Evolutionary conservation across 2,113 vertebrate species (phyloP).

Genomic region (Leucoraja erinaceus): DNA sequence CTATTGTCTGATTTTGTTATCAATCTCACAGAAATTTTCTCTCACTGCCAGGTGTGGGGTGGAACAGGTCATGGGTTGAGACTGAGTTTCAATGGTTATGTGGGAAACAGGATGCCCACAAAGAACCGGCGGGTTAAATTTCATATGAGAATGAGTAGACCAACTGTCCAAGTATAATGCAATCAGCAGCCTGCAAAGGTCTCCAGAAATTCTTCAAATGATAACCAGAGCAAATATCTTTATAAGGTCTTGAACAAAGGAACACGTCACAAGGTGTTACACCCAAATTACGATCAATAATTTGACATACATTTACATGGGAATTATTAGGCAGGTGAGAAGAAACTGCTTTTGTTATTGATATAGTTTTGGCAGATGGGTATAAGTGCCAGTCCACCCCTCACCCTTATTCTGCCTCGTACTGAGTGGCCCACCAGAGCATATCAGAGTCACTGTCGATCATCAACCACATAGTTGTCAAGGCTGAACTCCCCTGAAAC

Average conservation of each 20-base stretch:
- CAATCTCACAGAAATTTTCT: not conserved
- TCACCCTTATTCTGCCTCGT: too few relatives aligned
- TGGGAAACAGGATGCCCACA: not conserved
- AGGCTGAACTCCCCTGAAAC: too few relatives aligned
- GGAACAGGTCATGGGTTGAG: not conserved
- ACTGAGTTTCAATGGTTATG: not conserved
- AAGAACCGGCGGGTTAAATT: not conserved
- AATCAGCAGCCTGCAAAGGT: not conserved
- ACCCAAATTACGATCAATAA: not conserved
- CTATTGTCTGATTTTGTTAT: too few relatives aligned
- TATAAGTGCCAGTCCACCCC: too few relatives aligned
- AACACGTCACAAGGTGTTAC: too few relatives aligned
- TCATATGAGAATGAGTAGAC: not conserved
- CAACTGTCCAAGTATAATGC: constrained; percentile 5
- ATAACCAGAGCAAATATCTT: too few relatives aligned
- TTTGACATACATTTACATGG: not conserved
- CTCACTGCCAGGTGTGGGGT: not conserved
- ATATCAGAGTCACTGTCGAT: too few relatives aligned
- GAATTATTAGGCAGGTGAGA: not conserved
- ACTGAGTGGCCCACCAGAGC: too few relatives aligned
- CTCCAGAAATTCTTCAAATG: not conserved
- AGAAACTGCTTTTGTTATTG: not conserved
- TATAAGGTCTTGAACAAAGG: too few relatives aligned
- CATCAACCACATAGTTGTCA: too few relatives aligned
- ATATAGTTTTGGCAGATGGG: not conserved